Percentiles rank a stretch among this genome's conserved stretches.
These are phyloP conservation scores for Acanthiza pusilla DNA, from an alignment of 2,797 vertebrate species.

Conservation along the genomic window DNA sequence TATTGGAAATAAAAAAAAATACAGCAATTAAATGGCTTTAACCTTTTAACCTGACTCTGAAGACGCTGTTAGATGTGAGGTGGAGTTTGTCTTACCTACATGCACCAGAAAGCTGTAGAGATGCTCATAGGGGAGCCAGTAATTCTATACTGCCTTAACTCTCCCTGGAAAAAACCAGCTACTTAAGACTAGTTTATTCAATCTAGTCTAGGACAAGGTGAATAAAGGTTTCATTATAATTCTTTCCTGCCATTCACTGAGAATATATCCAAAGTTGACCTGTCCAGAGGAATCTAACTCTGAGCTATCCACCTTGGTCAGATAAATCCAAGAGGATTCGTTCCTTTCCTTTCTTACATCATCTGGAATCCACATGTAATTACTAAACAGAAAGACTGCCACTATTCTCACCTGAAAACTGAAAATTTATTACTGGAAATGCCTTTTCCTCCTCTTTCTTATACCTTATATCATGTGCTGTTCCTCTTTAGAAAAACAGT, in stretches of 20 bases:
- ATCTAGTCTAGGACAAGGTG: neutral
- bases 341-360: neutral
- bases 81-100: neutral
- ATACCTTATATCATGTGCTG: neutral
- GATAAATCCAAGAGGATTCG: neutral
- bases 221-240: neutral
- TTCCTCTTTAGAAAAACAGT: neutral
- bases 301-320: neutral
- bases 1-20: neutral
- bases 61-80: neutral
- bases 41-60: neutral
- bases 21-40: neutral
- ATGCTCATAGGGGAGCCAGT: neutral
- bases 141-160: neutral
- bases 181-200: neutral
- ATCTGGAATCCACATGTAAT: neutral
- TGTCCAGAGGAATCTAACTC: neutral
- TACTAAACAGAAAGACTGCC: neutral
- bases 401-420: neutral
- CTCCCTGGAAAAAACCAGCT: neutral
- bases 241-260: neutral
- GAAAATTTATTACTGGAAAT: neutral
- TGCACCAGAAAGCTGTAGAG: neutral
- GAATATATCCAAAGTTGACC: neutral
- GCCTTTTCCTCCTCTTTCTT: neutral